Base-by-base conservation (phyloP, 2,888 invertebrate species). In the Melitaea athalia region DNA sequence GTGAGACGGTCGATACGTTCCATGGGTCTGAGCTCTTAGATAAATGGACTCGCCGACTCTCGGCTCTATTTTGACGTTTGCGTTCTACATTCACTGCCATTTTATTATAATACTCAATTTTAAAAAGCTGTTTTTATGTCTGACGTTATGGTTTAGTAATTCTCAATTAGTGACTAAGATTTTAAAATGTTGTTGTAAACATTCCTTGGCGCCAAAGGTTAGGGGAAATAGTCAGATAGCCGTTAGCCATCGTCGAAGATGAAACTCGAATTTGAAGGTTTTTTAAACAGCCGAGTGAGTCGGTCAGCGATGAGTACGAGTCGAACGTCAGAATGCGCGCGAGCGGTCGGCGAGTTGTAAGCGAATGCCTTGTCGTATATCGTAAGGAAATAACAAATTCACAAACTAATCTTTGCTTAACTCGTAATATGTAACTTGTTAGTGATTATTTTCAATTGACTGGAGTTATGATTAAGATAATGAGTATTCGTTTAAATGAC, bases 401-500 rank as follows among this genome's bases (percentile, higher is more conserved):
- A 92, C 92, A 91, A 92, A 92, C 91, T 92, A 92, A 91, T 91
- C 82, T 88, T 71, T 85, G 91, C 91, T 92, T 91, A 24, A 87
- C 84, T 86, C 84, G 89, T 91, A 84, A 88, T 86, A 82, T 89
- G 87, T 91, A 91, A 91, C 89, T 87, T 82, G 82, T 89, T 90
- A 89, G 90, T 86, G 79, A 87, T 89, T 86, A 90, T 84, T 88
- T 24, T 86, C 78, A 81, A 89, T 87, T 88, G 90, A 91, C 90
- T 90, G 91, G 88, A 88, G 84, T 79, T 84, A 85, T 83, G 81
- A 84, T 84, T 84, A 83, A 82, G 84, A 75, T 83, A 82, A 84
- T 69, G 71, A 79, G 80, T 81, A 82, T 80, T 83, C 84, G 85
- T 88, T 85, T 85, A 83, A 85, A 82, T 85, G 85, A 85, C 84